Conservation (phyloP, 2,888 invertebrate species). For the Xylota segnis region DNA sequence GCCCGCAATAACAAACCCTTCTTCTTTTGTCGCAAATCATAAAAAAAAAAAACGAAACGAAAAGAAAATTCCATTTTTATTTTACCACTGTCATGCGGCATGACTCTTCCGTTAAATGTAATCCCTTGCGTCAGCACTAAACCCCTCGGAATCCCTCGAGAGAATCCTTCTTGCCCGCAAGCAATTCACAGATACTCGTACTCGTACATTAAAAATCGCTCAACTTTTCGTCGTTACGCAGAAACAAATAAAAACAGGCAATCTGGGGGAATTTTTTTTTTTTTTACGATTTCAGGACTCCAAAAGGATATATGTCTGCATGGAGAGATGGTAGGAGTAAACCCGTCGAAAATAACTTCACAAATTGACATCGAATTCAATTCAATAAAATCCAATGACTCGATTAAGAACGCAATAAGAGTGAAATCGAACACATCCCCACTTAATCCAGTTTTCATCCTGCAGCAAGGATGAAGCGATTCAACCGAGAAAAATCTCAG, state of each 20-base stretch:
- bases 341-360: conserved; percentile 30
- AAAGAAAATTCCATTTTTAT: neutral
- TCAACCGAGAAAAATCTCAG: conserved; percentile 1
- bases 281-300: conserved; percentile 31
- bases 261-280: too few species aligned
- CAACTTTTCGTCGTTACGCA: conserved; percentile 18
- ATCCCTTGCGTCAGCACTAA: conserved; percentile 19
- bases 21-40: neutral
- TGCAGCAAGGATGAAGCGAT: neutral
- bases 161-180: neutral
- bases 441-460: conserved; percentile 53
- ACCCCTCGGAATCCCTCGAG: conserved; percentile 12
- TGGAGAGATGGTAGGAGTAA: too few species aligned
- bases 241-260: conserved; percentile 45
- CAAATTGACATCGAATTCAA: conserved; percentile 54
- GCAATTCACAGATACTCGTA: conserved; percentile 46
- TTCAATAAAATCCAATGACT: conserved; percentile 63
- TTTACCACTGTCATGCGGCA: neutral
- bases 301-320: conserved; percentile 5
- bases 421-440: conserved; percentile 65
- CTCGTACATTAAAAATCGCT: conserved; percentile 64
- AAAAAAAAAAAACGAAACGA: too few species aligned
- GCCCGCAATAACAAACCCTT: conserved; percentile 15
- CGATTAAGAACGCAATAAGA: conserved; percentile 60
- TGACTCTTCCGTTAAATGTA: neutral